Conservation (phyloP, 2,113 vertebrate genomes). For the Hipposideros armiger region DNA sequence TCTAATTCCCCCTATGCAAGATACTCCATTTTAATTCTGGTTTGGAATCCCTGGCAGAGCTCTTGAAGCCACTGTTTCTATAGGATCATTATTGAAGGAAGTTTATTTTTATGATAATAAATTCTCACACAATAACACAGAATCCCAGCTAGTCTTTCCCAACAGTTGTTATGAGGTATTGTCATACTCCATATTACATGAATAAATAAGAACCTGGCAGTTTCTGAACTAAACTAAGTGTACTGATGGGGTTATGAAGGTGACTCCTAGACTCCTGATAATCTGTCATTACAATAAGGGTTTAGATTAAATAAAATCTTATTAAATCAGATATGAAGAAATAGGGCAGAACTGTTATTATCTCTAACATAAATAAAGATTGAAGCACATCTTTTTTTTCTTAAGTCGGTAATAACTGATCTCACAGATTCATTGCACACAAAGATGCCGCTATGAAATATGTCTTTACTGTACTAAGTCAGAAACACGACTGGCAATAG, state of each 20-base stretch:
- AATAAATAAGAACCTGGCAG: slow-evolving; percentile 73
- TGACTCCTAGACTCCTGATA: slow-evolving; percentile 71
- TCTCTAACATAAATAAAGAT: slow-evolving; percentile 74
- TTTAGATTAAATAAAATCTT: slow-evolving; percentile 64
- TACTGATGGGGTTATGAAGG: background rate
- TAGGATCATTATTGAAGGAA: slow-evolving; percentile 62
- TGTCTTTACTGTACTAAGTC: no score
- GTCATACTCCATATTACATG: background rate
- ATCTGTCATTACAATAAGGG: slow-evolving; percentile 73
- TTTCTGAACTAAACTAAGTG: slow-evolving; percentile 62
- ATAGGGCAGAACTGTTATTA: slow-evolving; percentile 77
- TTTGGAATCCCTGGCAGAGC: slow-evolving; percentile 52
- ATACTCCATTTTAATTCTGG: slow-evolving; percentile 59
- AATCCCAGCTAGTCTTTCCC: slow-evolving; percentile 10
- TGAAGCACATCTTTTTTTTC: slow-evolving; percentile 61
- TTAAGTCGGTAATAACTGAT: background rate
- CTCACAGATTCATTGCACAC: no score
- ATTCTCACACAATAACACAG: slow-evolving; percentile 52
- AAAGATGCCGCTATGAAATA: no score
- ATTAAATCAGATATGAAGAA: slow-evolving; percentile 83
- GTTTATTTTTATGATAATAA: slow-evolving; percentile 66
- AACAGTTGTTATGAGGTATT: slow-evolving; percentile 71
- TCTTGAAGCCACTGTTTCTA: slow-evolving; percentile 50
- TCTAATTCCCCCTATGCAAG: slow-evolving; percentile 48
- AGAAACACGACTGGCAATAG: no score